A percentile compares a stretch with the other conserved stretches of the same genome.
Evolutionary conservation across 2,113 vertebrate species (phyloP).

Genomic region (Phasianus colchicus): DNA sequence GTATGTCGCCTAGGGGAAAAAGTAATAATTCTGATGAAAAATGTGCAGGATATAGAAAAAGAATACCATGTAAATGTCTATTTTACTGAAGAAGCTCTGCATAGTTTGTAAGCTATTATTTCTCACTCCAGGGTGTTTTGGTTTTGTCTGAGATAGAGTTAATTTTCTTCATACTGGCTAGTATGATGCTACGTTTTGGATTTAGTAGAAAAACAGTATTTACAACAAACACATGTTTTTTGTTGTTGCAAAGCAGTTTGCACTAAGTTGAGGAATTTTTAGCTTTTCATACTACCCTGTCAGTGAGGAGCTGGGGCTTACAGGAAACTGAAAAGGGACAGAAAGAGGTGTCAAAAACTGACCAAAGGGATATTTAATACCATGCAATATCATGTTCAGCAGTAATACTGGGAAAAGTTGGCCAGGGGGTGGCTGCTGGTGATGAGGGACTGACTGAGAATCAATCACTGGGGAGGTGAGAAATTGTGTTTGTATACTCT

Average conservation of each 20-base stretch:
- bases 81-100: not conserved
- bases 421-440: too few species aligned
- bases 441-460: too few species aligned
- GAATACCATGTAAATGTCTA: not conserved
- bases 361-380: too few species aligned
- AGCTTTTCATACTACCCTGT: not conserved
- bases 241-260: not conserved
- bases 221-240: not conserved
- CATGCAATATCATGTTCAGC: too few species aligned
- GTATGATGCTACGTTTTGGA: not conserved
- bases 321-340: too few species aligned
- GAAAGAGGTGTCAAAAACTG: not conserved
- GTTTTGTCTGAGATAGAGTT: not conserved
- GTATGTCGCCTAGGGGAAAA: rapidly evolving
- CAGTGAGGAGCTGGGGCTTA: not conserved
- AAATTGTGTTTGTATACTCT: too few species aligned
- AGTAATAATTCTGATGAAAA: not conserved
- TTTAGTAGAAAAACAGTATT: not conserved
- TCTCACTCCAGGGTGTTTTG: not conserved
- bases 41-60: rapidly evolving
- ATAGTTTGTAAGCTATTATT: not conserved
- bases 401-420: too few species aligned
- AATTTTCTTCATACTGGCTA: not conserved
- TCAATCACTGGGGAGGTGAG: too few species aligned
- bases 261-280: not conserved